Percentiles rank a stretch among this genome's conserved stretches.
These are phyloP conservation scores for Coendou prehensilis DNA, from an alignment of 2,797 vertebrate genomes.

Conservation along the genomic window DNA sequence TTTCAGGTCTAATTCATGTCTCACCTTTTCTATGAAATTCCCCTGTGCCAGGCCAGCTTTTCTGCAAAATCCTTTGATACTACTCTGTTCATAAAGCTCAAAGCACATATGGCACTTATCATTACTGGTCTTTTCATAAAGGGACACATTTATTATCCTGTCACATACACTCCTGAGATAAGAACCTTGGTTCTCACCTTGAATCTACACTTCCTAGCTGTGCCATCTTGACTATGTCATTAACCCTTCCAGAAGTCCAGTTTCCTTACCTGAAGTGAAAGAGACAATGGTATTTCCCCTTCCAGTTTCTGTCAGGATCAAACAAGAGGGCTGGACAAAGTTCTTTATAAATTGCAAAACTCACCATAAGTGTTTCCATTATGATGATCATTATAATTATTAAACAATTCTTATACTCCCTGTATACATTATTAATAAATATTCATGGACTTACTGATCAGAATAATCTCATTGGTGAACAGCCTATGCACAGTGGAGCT, in stretches of 20 bases:
- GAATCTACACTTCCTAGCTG: not conserved
- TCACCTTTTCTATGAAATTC: not conserved
- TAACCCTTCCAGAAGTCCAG: not conserved
- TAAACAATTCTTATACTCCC: not conserved
- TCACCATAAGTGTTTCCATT: not conserved
- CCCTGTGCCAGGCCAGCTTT: not conserved
- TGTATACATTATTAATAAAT: not conserved
- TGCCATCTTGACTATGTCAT: not conserved
- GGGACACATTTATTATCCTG: not conserved
- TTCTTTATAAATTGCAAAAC: constrained; percentile 11
- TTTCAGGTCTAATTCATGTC: not conserved
- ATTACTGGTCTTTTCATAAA: not conserved
- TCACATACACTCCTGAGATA: not conserved
- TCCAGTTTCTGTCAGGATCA: not conserved
- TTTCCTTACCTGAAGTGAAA: not conserved
- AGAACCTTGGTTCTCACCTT: not conserved
- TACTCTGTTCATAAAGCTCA: not conserved
- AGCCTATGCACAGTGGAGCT: not conserved
- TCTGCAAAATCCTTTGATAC: not conserved
- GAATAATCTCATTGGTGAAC: not conserved
- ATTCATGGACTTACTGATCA: not conserved
- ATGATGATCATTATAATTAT: not conserved
- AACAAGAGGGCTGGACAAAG: not conserved
- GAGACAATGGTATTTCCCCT: not conserved
- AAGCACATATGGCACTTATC: not conserved